Base-by-base conservation (phyloP, 2,888 invertebrate genomes). In the Xanthia icteritia region DNA sequence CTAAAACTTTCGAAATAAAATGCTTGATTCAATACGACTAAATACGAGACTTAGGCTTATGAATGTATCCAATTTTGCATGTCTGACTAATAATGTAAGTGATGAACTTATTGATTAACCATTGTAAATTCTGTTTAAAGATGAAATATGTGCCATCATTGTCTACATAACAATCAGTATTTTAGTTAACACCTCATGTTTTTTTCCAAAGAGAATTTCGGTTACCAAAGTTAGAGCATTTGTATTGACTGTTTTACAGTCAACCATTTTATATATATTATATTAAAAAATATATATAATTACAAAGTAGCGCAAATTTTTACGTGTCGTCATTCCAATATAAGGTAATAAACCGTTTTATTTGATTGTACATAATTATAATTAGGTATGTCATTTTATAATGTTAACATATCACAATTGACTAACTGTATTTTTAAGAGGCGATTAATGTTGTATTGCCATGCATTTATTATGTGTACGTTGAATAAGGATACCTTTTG, bases 171-270 rank as follows among this genome's bases (percentile, higher is more conserved):
- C 69, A 60, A 85, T 76, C 78, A 82, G 71, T 82, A 85, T 89
- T 82, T 86, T 86, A 84, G 68, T 83, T 79, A 61, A 80, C 86
- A 90, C 91, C 91, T 92, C 91, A 85, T 81, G 78, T 82, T 85
- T 73, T 82, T 74, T 85, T 86, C 92, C 92, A 92, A 92, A 92
- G 92, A 92, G 81, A 85, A 63, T 82, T 77, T 89, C 77, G 74
- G 74, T 86, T 81, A 88, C 92, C 92, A 92, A 92, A 92, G 92
- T 85, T 83, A 85, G 65, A 74, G 80, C 82, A 83, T 86, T 90
- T 66, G 45, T 27, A 27, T 42, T 87, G 76, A 73, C 66, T 73
- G 61, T 78, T 66, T 68, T 70, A 66, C 73, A 69, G 27, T 81
- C 31, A 76, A 83, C 76, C 58, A 75, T 73, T 85, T 71, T 75